A percentile compares a stretch with the other conserved stretches of the same genome.
Conservation (phyloP, 2,888 invertebrate species). For the Agrilus cyanescens region DNA sequence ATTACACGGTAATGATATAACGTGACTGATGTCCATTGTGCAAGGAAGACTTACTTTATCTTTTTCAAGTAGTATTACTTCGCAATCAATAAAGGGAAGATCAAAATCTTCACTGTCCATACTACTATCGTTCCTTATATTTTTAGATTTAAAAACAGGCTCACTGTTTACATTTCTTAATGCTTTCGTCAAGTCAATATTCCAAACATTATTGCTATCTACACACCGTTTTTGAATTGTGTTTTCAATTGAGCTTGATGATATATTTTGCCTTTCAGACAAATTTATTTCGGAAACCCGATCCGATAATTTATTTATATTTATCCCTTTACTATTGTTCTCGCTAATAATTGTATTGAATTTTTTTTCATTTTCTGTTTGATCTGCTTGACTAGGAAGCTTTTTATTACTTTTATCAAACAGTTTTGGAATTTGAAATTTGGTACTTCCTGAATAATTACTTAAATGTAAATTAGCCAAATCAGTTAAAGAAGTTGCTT, state of each 20-base stretch:
- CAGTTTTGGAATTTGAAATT: too few relatives aligned
- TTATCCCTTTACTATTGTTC: too few relatives aligned
- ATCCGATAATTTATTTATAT: too few relatives aligned
- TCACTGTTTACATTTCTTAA: constrained; percentile 22
- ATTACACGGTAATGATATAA: constrained; percentile 14
- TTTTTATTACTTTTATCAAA: too few relatives aligned
- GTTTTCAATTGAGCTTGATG: constrained; percentile 2
- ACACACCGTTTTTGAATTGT: constrained; percentile 1
- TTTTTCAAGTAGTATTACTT: constrained; percentile 14
- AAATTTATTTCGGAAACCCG: too few relatives aligned
- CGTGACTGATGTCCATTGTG: constrained; percentile 23
- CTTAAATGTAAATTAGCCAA: constrained; percentile 15
- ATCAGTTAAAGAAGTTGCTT: constrained; percentile 16
- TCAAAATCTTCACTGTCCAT: constrained; percentile 24
- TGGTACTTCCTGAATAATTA: background rate
- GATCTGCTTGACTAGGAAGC: too few relatives aligned
- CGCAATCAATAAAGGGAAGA: constrained; percentile 32
- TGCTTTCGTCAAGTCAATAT: constrained; percentile 37
- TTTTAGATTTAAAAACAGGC: constrained; percentile 8
- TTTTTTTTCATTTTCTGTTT: too few relatives aligned
- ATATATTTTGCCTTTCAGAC: background rate
- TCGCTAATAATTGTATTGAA: too few relatives aligned
- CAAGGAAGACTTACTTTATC: constrained; percentile 16
- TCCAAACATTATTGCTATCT: constrained; percentile 16
- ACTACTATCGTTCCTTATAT: constrained; percentile 8